Evolutionary conservation across 2,888 invertebrate species (phyloP).

Genomic region (Rhingia rostrata): DNA sequence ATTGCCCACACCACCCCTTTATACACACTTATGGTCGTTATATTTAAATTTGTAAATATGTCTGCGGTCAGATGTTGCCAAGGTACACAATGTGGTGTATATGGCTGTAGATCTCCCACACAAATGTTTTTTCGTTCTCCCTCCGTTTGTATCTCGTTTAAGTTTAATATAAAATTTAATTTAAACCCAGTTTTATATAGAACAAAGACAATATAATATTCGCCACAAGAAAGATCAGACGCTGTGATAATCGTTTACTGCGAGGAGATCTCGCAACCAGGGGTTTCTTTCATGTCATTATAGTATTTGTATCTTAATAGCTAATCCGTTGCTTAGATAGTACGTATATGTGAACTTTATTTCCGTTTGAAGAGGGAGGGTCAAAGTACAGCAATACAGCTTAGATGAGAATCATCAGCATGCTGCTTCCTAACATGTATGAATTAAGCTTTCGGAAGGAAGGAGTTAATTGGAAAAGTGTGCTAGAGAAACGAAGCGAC

Average conservation of each 20-base stretch:
- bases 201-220: slow-evolving; percentile 55
- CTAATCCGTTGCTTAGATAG: not conserved
- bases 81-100: slow-evolving; percentile 19
- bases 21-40: slow-evolving; percentile 21
- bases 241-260: slow-evolving; percentile 54
- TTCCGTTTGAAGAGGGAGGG: slow-evolving; percentile 29
- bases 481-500: slow-evolving; percentile 6
- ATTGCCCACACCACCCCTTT: not conserved
- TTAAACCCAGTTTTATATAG: slow-evolving; percentile 46
- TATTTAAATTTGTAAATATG: slow-evolving; percentile 26
- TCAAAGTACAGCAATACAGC: slow-evolving; percentile 3
- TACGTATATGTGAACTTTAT: slow-evolving; percentile 17
- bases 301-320: slow-evolving; percentile 2
- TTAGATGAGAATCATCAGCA: not conserved
- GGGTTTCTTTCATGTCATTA: slow-evolving; percentile 28
- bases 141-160: slow-evolving; percentile 53
- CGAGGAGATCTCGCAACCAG: slow-evolving; percentile 32
- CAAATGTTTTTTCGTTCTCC: slow-evolving; percentile 29
- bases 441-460: slow-evolving; percentile 66
- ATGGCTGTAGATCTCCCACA: slow-evolving; percentile 53
- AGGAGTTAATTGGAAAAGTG: slow-evolving; percentile 66
- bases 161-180: slow-evolving; percentile 65
- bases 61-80: slow-evolving; percentile 18
- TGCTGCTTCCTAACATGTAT: not conserved
- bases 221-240: slow-evolving; percentile 48